Conservation (phyloP, 1,140 invertebrate species). For the Helicoverpa zea region DNA sequence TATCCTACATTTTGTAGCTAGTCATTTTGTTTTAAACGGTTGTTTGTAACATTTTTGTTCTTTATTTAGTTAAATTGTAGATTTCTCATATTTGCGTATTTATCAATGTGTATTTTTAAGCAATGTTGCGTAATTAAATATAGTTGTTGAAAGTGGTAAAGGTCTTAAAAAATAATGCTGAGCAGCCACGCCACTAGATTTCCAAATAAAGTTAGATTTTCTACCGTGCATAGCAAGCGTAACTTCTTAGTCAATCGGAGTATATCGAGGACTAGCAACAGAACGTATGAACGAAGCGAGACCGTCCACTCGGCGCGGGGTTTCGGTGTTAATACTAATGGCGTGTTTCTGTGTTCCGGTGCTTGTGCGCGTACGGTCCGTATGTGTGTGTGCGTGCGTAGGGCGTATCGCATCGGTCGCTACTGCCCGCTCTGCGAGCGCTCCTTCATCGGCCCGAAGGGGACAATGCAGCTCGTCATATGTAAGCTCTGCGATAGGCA, state of each 20-base stretch:
- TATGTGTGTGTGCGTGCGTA: slow-evolving; percentile 82
- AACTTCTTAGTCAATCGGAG: slow-evolving; percentile 12
- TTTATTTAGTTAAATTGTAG: slow-evolving; percentile 15
- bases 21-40: neutral
- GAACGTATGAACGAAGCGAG: slow-evolving; percentile 46
- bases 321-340: slow-evolving; percentile 76
- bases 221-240: neutral
- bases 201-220: neutral
- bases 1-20: neutral
- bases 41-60: slow-evolving; percentile 7
- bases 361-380: slow-evolving; percentile 79
- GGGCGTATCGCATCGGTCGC: slow-evolving; percentile 87
- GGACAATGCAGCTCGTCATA: slow-evolving; percentile 87
- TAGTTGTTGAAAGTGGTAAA: neutral
- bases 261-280: slow-evolving; percentile 54
- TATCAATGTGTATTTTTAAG: slow-evolving; percentile 15
- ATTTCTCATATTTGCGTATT: slow-evolving; percentile 16
- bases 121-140: neutral
- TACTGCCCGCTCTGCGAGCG: slow-evolving; percentile 87
- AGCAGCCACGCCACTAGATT: neutral
- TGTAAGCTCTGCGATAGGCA: slow-evolving; percentile 87
- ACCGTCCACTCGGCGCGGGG: slow-evolving; percentile 56
- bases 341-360: slow-evolving; percentile 86
- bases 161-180: neutral
- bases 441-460: slow-evolving; percentile 87